These are phyloP conservation scores for Oenanthe melanoleuca DNA, from an alignment of 2,113 vertebrate genomes.

Conservation along the genomic window DNA sequence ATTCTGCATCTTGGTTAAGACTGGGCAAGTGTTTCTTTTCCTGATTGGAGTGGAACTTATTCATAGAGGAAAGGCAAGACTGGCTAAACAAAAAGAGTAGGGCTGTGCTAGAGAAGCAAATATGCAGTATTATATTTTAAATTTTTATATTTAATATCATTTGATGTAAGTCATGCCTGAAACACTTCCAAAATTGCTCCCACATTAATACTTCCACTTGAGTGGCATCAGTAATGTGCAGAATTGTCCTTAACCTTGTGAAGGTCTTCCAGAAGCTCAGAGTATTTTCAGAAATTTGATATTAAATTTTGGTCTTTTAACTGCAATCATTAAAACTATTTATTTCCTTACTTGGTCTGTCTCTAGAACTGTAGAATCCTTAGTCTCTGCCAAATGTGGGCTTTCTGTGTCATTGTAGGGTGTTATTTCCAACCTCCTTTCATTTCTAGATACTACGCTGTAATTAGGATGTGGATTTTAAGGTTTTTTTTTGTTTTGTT, in stretches of 20 bases:
- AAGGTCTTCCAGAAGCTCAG: not conserved
- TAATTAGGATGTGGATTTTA: not conserved
- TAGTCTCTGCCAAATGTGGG: not conserved
- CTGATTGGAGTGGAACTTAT: not conserved
- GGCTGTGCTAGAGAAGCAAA: not conserved
- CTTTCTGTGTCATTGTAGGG: not conserved
- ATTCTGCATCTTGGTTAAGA: not conserved
- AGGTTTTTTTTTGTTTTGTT: accelerated
- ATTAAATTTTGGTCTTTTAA: not conserved
- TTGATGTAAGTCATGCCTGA: not conserved
- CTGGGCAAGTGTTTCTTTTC: not conserved
- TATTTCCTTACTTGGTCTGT: not conserved
- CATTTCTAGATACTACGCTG: not conserved
- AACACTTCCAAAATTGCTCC: not conserved
- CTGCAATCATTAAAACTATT: not conserved
- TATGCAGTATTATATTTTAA: not conserved
- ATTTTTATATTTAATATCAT: not conserved
- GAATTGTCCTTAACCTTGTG: not conserved
- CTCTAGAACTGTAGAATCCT: not conserved
- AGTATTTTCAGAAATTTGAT: not conserved
- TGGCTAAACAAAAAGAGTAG: not conserved
- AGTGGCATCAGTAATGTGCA: not conserved
- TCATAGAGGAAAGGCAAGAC: not conserved
- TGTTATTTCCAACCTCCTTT: not conserved
- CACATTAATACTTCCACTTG: not conserved